Conservation (phyloP, 2,888 invertebrate species). For the Lasioglossum villosulum region DNA sequence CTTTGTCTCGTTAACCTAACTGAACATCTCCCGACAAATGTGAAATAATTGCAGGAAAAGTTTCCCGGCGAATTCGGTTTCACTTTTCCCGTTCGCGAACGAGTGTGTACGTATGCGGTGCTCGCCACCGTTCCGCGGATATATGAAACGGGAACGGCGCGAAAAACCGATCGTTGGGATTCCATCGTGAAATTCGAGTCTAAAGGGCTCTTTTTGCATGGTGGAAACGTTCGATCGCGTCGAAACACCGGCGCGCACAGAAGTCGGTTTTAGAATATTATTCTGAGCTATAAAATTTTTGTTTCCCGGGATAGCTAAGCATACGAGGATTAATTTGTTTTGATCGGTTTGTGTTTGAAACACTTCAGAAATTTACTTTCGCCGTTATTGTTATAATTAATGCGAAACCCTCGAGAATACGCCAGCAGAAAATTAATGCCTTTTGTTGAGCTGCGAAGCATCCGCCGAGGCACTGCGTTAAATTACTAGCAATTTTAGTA, state of each 20-base stretch:
- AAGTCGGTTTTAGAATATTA: background rate
- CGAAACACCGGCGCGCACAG: background rate
- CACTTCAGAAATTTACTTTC: background rate
- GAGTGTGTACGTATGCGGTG: background rate
- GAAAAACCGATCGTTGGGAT: background rate
- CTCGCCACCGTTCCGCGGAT: background rate
- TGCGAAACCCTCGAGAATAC: slow-evolving; percentile 21
- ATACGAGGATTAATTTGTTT: background rate
- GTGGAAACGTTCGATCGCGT: background rate
- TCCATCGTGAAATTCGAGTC: background rate
- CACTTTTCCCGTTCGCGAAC: background rate
- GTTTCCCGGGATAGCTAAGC: background rate
- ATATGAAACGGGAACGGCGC: background rate
- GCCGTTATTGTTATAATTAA: slow-evolving; percentile 19
- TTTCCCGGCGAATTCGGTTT: slow-evolving; percentile 4
- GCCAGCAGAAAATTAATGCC: background rate
- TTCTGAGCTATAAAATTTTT: background rate
- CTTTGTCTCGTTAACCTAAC: slow-evolving; percentile 60
- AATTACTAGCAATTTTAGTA: slow-evolving; percentile 32
- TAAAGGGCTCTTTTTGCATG: background rate
- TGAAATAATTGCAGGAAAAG: slow-evolving; percentile 31
- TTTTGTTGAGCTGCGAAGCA: slow-evolving; percentile 8
- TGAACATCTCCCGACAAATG: slow-evolving; percentile 22
- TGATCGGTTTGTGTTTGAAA: no score
- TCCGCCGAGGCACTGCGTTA: slow-evolving; percentile 19